Conservation (phyloP, 2,113 vertebrate genomes). For the Cranoglanis bouderius region DNA sequence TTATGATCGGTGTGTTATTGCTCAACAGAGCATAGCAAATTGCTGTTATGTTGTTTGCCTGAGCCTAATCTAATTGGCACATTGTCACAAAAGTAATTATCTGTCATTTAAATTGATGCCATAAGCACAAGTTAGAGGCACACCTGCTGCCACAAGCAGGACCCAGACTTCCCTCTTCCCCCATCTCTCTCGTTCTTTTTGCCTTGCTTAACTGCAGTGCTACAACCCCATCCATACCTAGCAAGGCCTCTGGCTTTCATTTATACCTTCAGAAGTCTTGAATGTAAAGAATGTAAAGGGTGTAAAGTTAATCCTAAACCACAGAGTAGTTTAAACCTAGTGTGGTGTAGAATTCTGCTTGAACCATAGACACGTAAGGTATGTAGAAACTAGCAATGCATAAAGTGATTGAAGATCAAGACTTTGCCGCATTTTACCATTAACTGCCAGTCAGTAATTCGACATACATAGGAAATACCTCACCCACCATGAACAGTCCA, state of each 20-base stretch:
- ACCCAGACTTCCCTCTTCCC: slow-evolving; percentile 26
- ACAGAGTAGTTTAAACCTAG: neutral
- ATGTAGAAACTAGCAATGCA: neutral
- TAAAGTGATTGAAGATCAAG: neutral
- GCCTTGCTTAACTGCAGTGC: neutral
- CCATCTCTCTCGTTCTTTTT: neutral
- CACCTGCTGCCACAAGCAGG: slow-evolving; percentile 83
- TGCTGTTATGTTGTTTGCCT: slow-evolving; percentile 95
- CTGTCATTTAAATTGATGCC: slow-evolving; percentile 94
- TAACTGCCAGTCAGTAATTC: too few species aligned
- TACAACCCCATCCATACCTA: too few species aligned
- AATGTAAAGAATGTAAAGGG: neutral
- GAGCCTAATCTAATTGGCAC: slow-evolving; percentile 96
- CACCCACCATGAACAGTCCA: neutral
- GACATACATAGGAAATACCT: too few species aligned
- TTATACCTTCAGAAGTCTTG: neutral
- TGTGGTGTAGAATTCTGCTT: neutral
- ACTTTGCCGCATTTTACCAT: neutral
- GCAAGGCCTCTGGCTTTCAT: neutral
- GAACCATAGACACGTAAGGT: neutral
- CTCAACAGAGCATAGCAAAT: slow-evolving; percentile 93
- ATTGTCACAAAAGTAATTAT: slow-evolving; percentile 97
- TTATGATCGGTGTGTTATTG: slow-evolving; percentile 94
- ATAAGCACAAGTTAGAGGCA: slow-evolving; percentile 85
- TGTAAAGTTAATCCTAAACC: neutral